These are phyloP conservation scores for Neosilurus hyrtlii DNA, from an alignment of 2,797 vertebrate species.

Conservation along the genomic window DNA sequence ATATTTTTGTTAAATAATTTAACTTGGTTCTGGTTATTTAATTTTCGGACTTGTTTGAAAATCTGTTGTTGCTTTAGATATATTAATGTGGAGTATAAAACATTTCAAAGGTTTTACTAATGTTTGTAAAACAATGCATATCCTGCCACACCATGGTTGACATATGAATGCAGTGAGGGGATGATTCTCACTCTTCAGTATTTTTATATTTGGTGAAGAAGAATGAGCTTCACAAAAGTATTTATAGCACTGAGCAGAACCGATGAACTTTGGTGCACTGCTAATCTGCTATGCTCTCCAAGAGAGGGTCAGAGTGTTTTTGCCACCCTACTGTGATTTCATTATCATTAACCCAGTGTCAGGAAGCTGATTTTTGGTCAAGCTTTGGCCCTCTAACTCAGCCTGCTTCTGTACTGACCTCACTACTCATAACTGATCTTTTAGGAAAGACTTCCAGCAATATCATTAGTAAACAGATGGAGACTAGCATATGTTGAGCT, in stretches of 20 bases:
- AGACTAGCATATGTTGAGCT: background rate
- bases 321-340: background rate
- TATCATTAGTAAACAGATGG: conserved; percentile 18
- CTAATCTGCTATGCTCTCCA: background rate
- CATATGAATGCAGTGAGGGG: background rate
- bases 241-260: background rate
- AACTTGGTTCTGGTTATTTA: too few species aligned
- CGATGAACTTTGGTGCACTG: background rate
- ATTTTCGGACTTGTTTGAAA: too few species aligned
- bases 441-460: background rate
- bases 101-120: too few species aligned
- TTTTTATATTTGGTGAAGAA: background rate
- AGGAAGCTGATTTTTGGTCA: conserved; percentile 28
- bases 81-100: too few species aligned
- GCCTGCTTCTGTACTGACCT: conserved; percentile 10
- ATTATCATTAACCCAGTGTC: conserved; percentile 21
- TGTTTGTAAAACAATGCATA: background rate
- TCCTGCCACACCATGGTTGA: background rate
- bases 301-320: background rate
- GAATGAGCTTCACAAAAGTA: background rate
- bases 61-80: too few species aligned
- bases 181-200: background rate
- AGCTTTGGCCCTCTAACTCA: background rate
- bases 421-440: background rate
- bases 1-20: too few species aligned